Evolutionary conservation across 2,888 invertebrate genomes (phyloP), one percentile per base, ranked within the genome.

Genomic region (Drosophila tanythrix): DNA sequence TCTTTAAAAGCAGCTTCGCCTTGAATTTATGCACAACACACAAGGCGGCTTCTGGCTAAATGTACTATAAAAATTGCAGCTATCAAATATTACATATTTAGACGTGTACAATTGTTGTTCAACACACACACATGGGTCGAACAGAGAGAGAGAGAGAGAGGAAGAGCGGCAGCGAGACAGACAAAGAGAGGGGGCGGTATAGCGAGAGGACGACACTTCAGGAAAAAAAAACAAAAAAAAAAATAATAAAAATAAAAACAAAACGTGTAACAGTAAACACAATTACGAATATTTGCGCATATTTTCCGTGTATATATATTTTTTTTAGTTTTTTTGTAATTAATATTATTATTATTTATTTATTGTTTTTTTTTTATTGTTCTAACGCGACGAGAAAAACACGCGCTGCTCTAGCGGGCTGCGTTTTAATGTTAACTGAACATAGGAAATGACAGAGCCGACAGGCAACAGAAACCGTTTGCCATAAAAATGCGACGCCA

Each of bases 341-440:
- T 61, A 27, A 58, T 57, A 60, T 62, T 65, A 11, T 56, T 36
- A 60, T 36, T 50, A 33, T 63, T 50, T 70, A 67, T 52, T 63
- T 66, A 33, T 33, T 33, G 3, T 33, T 0, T 60, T 36, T 48
- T 51, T 58, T 65, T 58, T 48, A 51, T 53, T 18, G 40, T 75
- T 70, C 68, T 63, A 76, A 66, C 55, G 79, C 83, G 82, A 81
- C 84, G 81, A 62, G 67, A 64, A 74, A 74, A 76, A 66, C 65
- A 81, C 72, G 74, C 81, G 82, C 82, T 81, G 79, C 76, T 83
- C 84, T 78, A 66, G 74, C 83, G 70, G 79, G 69, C 83, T 79
- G 85, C 88, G 85, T 83, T 88, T 83, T 88, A 85, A 85, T 88
- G 85, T 88, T 85, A 85, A 88, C 88, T 85, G 86, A 84, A 81